These are phyloP conservation scores for Syrrhaptes paradoxus DNA, from an alignment of 2,113 vertebrate species.

Conservation along the genomic window DNA sequence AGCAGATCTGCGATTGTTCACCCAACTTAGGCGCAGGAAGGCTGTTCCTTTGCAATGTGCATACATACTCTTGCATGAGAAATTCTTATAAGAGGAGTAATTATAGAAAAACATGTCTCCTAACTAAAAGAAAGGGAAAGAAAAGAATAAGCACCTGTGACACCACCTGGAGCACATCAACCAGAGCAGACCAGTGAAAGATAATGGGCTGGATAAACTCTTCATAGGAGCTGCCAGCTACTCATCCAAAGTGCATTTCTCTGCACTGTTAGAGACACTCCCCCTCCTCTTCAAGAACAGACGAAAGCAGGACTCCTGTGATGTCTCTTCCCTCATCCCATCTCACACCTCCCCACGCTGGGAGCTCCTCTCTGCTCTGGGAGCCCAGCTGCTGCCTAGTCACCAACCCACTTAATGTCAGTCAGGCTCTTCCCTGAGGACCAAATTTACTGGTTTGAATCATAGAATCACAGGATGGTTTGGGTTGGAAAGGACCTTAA, in stretches of 20 bases:
- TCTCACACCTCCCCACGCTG: background rate
- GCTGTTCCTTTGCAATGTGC: background rate
- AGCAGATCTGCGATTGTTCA: background rate
- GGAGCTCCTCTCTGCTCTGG: background rate
- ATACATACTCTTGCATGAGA: background rate
- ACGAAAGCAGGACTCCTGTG: background rate
- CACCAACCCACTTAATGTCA: background rate
- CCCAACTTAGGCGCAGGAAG: background rate
- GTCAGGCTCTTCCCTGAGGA: background rate
- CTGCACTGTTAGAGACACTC: background rate
- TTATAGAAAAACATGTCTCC: background rate
- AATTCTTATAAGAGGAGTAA: background rate
- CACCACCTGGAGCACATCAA: background rate
- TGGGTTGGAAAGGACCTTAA: too few species aligned
- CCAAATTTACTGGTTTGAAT: background rate
- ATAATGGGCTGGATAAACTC: background rate
- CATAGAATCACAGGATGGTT: too few species aligned
- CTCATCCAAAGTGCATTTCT: conserved; percentile 10
- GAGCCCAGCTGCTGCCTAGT: background rate
- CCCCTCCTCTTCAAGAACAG: background rate
- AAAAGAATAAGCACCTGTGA: background rate
- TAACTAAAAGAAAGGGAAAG: background rate
- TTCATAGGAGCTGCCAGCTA: background rate
- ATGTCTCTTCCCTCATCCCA: background rate
- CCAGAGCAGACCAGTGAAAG: background rate